Evolutionary conservation across 2,888 invertebrate species (phyloP), one percentile per base, ranked within the genome.

Genomic region (Aromia moschata): DNA sequence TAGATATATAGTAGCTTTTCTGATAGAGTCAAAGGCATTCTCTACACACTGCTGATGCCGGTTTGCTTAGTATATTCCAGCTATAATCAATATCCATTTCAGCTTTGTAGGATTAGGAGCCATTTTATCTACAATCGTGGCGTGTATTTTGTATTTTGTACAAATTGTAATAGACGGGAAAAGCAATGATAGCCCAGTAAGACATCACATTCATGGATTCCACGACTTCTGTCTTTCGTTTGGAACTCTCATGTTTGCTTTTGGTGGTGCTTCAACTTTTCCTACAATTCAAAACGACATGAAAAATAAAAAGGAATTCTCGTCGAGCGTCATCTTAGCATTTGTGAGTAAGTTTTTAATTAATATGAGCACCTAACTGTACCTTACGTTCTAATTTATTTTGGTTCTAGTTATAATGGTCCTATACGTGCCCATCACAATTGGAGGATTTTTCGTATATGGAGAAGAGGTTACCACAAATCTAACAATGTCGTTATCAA

Each of bases 201-300:
- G 75, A 72, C 85, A 85, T 57, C 80, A 81, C 7, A 73, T 83
- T 7, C 86, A 87, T 69, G 83, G 83, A 0, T 86, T 88, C 73
- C 80, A 82, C 57, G 86, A 87, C 62, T 89, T 90, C 78, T 89
- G 88, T 76, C 76, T 89, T 18, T 85, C 89, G 0, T 87, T 89
- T 71, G 90, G 90, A 4, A 87, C 87, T 4, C 85, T 90, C 56
- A 81, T 89, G 76, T 91, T 90, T 74, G 84, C 89, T 0, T 90
- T 89, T 72, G 89, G 90, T 2, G 90, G 90, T 1, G 89, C 89
- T 3, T 87, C 89, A 0, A 86, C 89, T 1, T 92, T 92, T 79
- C 91, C 91, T 1, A 91, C 91, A 0, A 89, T 92, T 52, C 91
- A 91, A 76, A 89, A 90, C 68, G 91, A 92, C 71, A 92, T 91